Evolutionary conservation across 1,140 invertebrate species (phyloP).

Genomic region (Andricus grossulariae): DNA sequence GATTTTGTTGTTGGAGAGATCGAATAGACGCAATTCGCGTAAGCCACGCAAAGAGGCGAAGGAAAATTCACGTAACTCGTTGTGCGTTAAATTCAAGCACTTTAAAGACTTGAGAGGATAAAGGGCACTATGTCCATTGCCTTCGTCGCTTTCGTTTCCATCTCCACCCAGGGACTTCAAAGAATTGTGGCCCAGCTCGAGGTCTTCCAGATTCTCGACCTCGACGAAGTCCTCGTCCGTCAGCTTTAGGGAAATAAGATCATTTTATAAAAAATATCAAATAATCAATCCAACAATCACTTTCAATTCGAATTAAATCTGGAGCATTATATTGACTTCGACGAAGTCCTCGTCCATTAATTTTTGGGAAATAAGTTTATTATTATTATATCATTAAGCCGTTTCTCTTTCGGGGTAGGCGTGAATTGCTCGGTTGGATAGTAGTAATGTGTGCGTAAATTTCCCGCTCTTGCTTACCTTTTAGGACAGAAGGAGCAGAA

Average conservation of each 20-base stretch:
- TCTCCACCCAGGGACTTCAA: slow-evolving; percentile 77
- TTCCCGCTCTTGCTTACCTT: no score
- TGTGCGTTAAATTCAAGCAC: slow-evolving; percentile 84
- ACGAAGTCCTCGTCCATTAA: no score
- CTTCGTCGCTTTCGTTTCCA: slow-evolving; percentile 57
- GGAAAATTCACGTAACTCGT: slow-evolving; percentile 85
- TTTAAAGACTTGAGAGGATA: slow-evolving; percentile 80
- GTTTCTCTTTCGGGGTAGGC: no score
- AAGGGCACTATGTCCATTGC: slow-evolving; percentile 79
- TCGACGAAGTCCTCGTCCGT: slow-evolving; percentile 85
- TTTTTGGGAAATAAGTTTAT: no score
- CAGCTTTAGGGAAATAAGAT: slow-evolving; percentile 73
- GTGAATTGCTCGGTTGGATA: no score
- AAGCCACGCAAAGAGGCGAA: slow-evolving; percentile 85
- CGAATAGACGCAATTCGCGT: slow-evolving; percentile 80
- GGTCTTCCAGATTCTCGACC: slow-evolving; percentile 79
- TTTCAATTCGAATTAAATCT: neutral
- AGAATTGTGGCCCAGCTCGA: slow-evolving; percentile 84
- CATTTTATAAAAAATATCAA: neutral
- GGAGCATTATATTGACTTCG: neutral
- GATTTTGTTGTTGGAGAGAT: slow-evolving; percentile 86
- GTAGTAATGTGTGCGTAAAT: no score
- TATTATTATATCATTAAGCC: no score
- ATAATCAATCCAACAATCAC: neutral
- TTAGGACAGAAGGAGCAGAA: no score